Evolutionary conservation across 2,797 vertebrate species (phyloP).

Genomic region (Choloepus didactylus): DNA sequence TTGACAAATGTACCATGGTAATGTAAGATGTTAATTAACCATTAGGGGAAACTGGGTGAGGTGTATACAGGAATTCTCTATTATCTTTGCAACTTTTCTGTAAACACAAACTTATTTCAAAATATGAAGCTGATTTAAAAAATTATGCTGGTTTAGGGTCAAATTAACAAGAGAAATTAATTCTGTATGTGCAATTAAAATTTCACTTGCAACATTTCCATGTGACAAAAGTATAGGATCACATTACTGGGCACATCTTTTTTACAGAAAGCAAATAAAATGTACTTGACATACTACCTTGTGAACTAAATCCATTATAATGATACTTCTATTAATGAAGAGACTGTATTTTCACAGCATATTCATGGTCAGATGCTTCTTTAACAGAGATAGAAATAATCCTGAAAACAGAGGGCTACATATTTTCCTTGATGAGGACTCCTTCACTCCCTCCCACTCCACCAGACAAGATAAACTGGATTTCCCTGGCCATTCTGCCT

Average conservation of each 20-base stretch:
- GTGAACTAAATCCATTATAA: background rate
- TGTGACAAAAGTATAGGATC: background rate
- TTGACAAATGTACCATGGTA: no score
- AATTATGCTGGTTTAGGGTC: background rate
- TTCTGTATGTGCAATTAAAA: background rate
- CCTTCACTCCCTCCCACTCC: background rate
- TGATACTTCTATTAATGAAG: background rate
- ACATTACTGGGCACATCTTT: background rate
- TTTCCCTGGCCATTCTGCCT: background rate
- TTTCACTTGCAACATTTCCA: slow-evolving; percentile 9
- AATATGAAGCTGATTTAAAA: slow-evolving; percentile 19
- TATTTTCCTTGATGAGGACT: background rate
- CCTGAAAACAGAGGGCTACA: background rate
- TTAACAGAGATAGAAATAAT: background rate
- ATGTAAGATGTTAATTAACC: background rate
- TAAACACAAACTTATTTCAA: slow-evolving; percentile 43
- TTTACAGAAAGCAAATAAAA: background rate
- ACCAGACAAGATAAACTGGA: background rate
- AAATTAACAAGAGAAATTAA: slow-evolving; percentile 30
- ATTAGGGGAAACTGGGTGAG: background rate
- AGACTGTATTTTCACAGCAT: background rate
- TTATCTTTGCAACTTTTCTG: slow-evolving; percentile 18
- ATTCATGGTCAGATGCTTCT: background rate
- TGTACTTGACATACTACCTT: background rate
- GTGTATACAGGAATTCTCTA: background rate